Evolutionary conservation across 2,113 vertebrate genomes (phyloP), one percentile per base, ranked within the genome.

Genomic region (Ceratotherium simum): DNA sequence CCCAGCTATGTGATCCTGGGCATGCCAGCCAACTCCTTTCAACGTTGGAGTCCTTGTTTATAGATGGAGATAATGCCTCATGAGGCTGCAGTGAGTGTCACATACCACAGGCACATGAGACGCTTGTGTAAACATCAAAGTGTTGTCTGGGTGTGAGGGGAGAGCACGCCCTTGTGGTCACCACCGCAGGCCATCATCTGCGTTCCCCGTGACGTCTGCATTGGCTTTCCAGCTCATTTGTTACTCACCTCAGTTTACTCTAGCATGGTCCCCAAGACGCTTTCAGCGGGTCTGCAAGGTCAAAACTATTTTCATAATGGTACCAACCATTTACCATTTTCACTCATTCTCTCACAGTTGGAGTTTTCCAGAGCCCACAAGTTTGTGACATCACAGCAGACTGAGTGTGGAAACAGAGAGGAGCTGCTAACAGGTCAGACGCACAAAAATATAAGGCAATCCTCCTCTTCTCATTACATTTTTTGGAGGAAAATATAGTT

Each of bases 221-320:
- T 82, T 64, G 6, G 54, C 86, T 83, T 96, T 92, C 69, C 39
- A 82, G 29, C 23, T 51, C 65, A 60, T 81, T 91, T 65, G 13
- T 80, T 92, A 9, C 13, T 90, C 4, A 69, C 20, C 16, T 86
- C 48, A 21, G 18, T 72, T 11, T 78, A 25, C 31, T 27, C n/a
- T 60, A 31, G 54, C 72, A 87, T 56, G 60, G 17, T 76, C 10
- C 14, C 25, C n/a, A 73, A 62, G 58, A 64, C 75, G n/a, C 27
- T 93, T 96, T 87, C 31, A 58, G 31, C 73, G 25, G 4, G 3
- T 46, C 56, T 89, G 3, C 9, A 73, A 96, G 58, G 21, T 95
- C 85, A 96, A 90, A 92, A n/a, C 29, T 70, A 5, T 90, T 96
- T 96, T 92, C 70, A 56, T 96, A 78, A 67, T 86, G 31, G 87